Percentiles rank a stretch among this genome's conserved stretches.
Conservation (phyloP, 2,888 invertebrate species). For the Bembecia ichneumoniformis region DNA sequence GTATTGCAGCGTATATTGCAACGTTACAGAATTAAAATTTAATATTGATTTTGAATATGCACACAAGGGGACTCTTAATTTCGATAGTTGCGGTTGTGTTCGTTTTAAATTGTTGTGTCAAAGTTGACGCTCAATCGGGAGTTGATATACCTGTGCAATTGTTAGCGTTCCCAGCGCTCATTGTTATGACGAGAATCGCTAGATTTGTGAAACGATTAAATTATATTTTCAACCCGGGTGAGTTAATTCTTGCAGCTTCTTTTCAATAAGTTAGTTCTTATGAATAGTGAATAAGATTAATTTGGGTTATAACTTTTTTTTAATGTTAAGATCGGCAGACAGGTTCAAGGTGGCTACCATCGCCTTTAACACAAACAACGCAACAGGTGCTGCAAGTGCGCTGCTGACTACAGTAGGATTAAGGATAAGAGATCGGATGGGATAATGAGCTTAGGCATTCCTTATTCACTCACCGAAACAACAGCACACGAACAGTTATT, state of each 20-base stretch:
- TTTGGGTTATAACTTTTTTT: no score
- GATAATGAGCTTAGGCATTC: no score
- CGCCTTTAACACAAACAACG: no score
- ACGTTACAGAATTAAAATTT: neutral
- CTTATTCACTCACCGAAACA: no score
- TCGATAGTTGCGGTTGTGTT: constrained; percentile 4
- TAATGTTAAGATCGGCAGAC: no score
- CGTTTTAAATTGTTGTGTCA: constrained; percentile 4
- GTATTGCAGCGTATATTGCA: neutral
- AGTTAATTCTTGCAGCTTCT: constrained; percentile 1
- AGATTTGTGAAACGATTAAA: constrained; percentile 8
- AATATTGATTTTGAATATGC: neutral
- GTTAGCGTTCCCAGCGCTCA: constrained; percentile 10
- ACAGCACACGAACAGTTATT: no score
- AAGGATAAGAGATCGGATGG: no score
- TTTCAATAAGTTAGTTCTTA: no score
- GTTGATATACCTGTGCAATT: constrained; percentile 10
- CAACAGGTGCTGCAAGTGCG: no score
- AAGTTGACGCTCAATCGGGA: constrained; percentile 8
- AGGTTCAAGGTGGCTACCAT: no score
- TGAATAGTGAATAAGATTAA: no score
- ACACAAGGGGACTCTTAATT: neutral
- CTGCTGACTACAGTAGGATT: no score
- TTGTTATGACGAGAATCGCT: constrained; percentile 7
- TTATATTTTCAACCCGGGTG: constrained; percentile 9